Percentiles rank a stretch among this genome's conserved stretches.
These are phyloP conservation scores for Taenaris catops DNA, from an alignment of 2,888 invertebrate genomes.

Conservation along the genomic window DNA sequence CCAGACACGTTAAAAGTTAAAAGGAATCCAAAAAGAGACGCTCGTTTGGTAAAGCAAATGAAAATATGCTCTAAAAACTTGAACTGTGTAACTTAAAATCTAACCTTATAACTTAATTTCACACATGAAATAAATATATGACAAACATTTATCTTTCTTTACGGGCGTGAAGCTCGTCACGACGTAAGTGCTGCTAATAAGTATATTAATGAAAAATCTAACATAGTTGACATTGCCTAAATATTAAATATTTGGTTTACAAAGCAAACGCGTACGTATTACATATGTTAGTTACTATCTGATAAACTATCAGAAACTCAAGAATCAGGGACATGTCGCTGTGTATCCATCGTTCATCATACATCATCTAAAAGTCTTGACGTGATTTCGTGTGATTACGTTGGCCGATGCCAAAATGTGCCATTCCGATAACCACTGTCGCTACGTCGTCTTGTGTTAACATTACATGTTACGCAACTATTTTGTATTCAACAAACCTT, in stretches of 20 bases:
- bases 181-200: conserved; percentile 2
- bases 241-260: conserved; percentile 26
- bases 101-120: no score
- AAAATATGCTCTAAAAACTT: no score
- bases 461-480: conserved; percentile 25
- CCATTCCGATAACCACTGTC: conserved; percentile 46
- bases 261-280: conserved; percentile 14
- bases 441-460: conserved; percentile 26
- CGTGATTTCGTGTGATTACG: conserved; percentile 40
- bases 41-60: no score
- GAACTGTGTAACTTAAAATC: no score
- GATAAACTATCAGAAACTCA: conserved; percentile 45
- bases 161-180: neutral
- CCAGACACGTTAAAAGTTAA: no score
- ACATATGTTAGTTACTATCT: conserved; percentile 22
- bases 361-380: conserved; percentile 60
- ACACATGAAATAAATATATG: neutral
- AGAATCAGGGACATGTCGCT: conserved; percentile 40
- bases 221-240: conserved; percentile 20
- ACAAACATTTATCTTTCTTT: neutral
- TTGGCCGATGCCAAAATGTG: conserved; percentile 34
- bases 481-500: neutral
- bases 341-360: conserved; percentile 72
- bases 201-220: conserved; percentile 23
- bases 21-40: no score